Evolutionary conservation across 1,140 invertebrate genomes (phyloP), one percentile per base, ranked within the genome.

Genomic region (Scaptodrosophila lebanonensis): DNA sequence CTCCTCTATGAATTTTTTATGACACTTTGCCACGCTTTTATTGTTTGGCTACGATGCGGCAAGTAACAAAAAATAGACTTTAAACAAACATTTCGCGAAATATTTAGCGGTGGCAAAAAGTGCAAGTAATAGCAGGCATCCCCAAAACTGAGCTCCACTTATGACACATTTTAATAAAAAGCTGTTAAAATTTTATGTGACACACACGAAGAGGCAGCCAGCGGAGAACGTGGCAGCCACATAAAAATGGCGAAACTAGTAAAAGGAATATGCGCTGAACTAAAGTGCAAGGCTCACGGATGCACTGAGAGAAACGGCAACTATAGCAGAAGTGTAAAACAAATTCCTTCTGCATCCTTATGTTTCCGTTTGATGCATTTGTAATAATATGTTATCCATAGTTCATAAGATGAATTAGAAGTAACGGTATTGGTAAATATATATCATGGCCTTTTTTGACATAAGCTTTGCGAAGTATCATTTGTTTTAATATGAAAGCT

Each of bases 151-250:
- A 47, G 45, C 40, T 52, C n/a, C n/a, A 35, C 58, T 45, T 42
- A 15, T 40, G 51, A 52, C 50, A 53, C 72, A 52, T 77, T 68
- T 77, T 77, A 79, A 79, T 79, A 77, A 79, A 52, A 73, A 57
- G 67, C 54, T 57, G 51, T 61, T n/a, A 79, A 53, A 79, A 58
- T 79, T 79, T 72, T 61, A 77, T 77, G 67, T 43, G 40, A 68
- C 68, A 40, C 44, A 43, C 30, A 44, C 33, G 3, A 3, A 29
- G 6, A 45, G 30, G 22, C 57, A 50, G 30, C 29, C 20, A 25
- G 27, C 39, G 49, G 15, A 17, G 36, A 57, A 45, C 35, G 49
- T 35, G 51, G 51, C 59, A 53, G 53, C 30, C 18, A 40, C 52
- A 57, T 63, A 67, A 54, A 68, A 59, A 75, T 53, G 39, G 59